Evolutionary conservation across 2,113 vertebrate genomes (phyloP), one percentile per base, ranked within the genome.

Genomic region (Phyllostomus discolor): DNA sequence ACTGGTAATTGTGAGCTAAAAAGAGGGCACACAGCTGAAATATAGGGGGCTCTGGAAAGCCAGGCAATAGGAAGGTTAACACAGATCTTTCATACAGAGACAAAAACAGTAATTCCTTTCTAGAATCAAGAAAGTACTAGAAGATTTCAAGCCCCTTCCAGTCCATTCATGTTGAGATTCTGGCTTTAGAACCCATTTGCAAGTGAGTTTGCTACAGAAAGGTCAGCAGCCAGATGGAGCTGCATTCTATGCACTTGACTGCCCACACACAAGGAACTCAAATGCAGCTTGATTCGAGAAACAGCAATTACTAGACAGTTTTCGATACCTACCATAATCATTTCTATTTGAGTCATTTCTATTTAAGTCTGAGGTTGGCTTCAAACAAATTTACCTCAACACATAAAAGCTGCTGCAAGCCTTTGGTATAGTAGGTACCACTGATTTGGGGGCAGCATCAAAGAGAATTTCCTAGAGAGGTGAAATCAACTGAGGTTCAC

Each of bases 321-420:
- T 97, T 97, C 97, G 93, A 95, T 97, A 96, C 95, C 95, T 88
- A 90, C 52, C 90, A 80, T 88, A 46, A 96, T 93, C 93, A 97
- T 97, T 96, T 98, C 97, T 96, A 95, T 97, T 88, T 98, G 97
- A 98, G 96, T 98, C 97, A 97, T 95, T 92, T 93, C 97, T 97
- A 97, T 97, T 97, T 96, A 95, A 97, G 95, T 96, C 95, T 96
- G 79, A 94, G 93, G 94, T 96, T 96, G 96, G 76, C 95, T 95
- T 97, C 96, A 97, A 96, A 95, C 93, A 98, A 97, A 97, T 97
- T 88, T 88, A 95, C 87, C 93, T 96, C 46, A 35, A 90, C 83
- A 94, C 87, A 96, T 26, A 83, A 96, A 96, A 94, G 86, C 64
- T 81, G 73, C 85, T 94, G 38, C 46, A 69, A 94, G 54, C 26